phyloP scores from a whole-genome alignment of 2,888 invertebrate species.

The Folsomia manolachei region DNA sequence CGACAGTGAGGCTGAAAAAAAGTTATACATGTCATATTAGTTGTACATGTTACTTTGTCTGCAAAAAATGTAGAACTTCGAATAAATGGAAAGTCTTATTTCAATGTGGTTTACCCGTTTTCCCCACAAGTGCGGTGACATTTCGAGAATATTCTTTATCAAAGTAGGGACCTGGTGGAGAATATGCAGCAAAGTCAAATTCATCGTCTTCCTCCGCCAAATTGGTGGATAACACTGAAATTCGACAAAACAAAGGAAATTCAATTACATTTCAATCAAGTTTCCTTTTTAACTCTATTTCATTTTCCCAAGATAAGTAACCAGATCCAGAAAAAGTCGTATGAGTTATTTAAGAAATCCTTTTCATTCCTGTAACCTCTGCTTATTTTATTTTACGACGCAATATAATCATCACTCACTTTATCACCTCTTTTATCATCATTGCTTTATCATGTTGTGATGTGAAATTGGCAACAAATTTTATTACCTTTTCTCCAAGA shows the following conservation, averaged over 20 bases:
- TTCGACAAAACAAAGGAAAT: conserved; percentile 22
- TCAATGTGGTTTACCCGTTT: too few species aligned
- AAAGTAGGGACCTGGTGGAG: conserved; percentile 50
- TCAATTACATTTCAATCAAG: not conserved
- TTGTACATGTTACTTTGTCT: too few species aligned
- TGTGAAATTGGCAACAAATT: not conserved
- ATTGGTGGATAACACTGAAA: conserved; percentile 48
- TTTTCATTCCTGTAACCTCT: not conserved
- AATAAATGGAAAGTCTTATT: too few species aligned
- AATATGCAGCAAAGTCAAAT: conserved; percentile 49
- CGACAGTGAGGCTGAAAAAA: conserved; percentile 75
- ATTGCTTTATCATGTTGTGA: not conserved
- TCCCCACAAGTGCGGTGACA: conserved; percentile 76
- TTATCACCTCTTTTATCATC: not conserved
- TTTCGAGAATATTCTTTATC: conserved; percentile 66
- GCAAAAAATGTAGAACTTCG: too few species aligned
- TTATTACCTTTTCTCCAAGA: not conserved
- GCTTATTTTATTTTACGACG: not conserved
- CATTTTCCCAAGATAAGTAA: too few species aligned
- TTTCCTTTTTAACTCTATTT: not conserved
- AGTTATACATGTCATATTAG: too few species aligned
- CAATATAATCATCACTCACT: not conserved
- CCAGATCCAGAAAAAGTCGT: not conserved
- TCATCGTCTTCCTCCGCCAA: conserved; percentile 50
- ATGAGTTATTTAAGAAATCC: too few species aligned